Evolutionary conservation across 37 sponge, comb jelly and placozoan genomes (phyloP).

Genomic region (Halichondria panicea): DNA sequence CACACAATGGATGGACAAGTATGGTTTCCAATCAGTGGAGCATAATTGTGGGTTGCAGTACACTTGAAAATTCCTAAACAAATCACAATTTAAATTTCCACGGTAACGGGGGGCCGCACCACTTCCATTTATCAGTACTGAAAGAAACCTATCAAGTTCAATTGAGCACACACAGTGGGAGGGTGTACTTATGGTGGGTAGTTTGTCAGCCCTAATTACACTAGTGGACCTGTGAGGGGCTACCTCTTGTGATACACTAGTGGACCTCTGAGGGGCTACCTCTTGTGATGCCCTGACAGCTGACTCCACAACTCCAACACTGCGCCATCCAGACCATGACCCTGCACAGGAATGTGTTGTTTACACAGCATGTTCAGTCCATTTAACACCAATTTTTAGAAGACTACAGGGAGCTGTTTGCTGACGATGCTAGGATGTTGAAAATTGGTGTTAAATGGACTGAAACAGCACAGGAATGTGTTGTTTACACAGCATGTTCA

Average conservation of each 20-base stretch:
- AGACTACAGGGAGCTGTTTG: slow-evolving; percentile 67
- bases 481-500: background rate
- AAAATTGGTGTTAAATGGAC: no score
- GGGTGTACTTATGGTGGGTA: background rate
- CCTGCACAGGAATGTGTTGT: slow-evolving; percentile 13
- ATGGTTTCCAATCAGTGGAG: background rate
- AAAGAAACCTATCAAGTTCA: background rate
- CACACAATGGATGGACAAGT: background rate
- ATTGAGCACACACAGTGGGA: background rate
- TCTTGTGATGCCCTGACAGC: slow-evolving; percentile 69
- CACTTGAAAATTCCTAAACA: no score
- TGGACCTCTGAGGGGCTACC: slow-evolving; percentile 33
- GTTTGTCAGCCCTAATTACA: background rate
- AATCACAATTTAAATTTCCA: no score
- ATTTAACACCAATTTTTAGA: no score
- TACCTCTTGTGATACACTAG: background rate
- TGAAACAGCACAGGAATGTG: slow-evolving; percentile 33
- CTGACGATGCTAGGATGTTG: slow-evolving; percentile 25
- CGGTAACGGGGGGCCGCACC: no score
- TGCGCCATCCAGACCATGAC: slow-evolving; percentile 79
- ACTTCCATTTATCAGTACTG: no score
- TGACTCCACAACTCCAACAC: slow-evolving; percentile 99
- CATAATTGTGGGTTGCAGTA: no score
- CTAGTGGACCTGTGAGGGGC: background rate
- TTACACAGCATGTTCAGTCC: no score